These are phyloP conservation scores for Pseudorectes ferrugineus DNA, from an alignment of 2,113 vertebrate species.

Conservation along the genomic window DNA sequence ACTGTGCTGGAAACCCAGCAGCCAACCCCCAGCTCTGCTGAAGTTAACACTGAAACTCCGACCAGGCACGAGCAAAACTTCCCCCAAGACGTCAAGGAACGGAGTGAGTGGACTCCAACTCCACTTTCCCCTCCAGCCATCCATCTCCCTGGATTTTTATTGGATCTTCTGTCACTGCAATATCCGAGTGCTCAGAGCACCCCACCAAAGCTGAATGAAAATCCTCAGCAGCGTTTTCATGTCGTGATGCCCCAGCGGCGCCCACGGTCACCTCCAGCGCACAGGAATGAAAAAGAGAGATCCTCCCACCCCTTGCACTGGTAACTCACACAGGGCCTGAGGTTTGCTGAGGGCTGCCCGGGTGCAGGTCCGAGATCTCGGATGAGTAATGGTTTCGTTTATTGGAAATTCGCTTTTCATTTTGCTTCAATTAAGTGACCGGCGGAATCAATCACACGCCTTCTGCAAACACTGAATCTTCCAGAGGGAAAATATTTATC, in stretches of 20 bases:
- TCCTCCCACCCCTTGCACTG: background rate
- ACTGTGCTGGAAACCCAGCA: background rate
- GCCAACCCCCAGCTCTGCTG: background rate
- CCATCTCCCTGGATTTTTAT: background rate
- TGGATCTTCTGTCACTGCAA: background rate
- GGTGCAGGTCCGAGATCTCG: slow-evolving; percentile 9
- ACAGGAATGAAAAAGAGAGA: background rate
- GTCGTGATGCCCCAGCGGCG: fast-evolving
- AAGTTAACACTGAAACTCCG: background rate
- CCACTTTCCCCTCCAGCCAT: background rate
- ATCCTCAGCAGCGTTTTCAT: background rate
- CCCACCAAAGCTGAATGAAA: background rate
- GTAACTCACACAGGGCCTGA: background rate
- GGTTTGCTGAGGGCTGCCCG: slow-evolving; percentile 47
- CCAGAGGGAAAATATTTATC: slow-evolving; percentile 71
- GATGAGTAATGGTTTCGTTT: slow-evolving; percentile 71
- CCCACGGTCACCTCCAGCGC: background rate
- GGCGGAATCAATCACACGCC: slow-evolving; percentile 71
- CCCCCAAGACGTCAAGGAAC: background rate
- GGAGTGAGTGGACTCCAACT: background rate
- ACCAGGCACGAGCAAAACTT: background rate
- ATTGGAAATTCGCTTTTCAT: slow-evolving; percentile 76
- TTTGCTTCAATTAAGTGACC: slow-evolving; percentile 77
- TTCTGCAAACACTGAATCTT: slow-evolving; percentile 72
- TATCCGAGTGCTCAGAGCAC: background rate